Conservation (phyloP, 2,888 invertebrate genomes). For the Seira musarum region DNA sequence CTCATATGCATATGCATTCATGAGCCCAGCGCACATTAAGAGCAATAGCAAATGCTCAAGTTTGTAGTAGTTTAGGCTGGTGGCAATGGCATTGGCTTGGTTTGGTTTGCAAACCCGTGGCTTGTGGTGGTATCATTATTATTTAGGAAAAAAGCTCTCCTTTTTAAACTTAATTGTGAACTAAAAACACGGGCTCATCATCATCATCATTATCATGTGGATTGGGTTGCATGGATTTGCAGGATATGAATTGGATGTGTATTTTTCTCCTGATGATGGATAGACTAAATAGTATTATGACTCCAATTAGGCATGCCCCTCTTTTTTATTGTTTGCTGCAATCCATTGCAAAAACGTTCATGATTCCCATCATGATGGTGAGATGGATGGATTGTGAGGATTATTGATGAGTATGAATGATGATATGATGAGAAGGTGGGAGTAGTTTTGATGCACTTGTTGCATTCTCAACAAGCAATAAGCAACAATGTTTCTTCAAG, state of each 20-base stretch:
- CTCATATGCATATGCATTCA: neutral
- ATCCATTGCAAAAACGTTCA: neutral
- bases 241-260: neutral
- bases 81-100: conserved; percentile 5
- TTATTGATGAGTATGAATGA: too few relatives aligned
- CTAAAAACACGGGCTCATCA: neutral
- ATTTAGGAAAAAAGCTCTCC: conserved; percentile 2
- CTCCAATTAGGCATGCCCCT: conserved; percentile 22
- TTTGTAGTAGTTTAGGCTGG: neutral
- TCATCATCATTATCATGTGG: too few relatives aligned
- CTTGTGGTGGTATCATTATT: neutral
- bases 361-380: conserved; percentile 20
- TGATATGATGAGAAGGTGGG: too few relatives aligned
- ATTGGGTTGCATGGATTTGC: neutral
- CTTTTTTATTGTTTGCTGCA: conserved; percentile 3
- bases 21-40: neutral
- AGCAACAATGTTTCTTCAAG: too few relatives aligned
- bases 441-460: too few relatives aligned
- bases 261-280: neutral
- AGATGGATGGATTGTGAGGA: neutral
- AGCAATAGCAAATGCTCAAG: too few relatives aligned
- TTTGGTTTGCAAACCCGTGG: neutral
- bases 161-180: conserved; percentile 5
- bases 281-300: neutral
- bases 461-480: too few relatives aligned